These are phyloP conservation scores for Epinephelus awoara DNA, from an alignment of 2,797 vertebrate genomes.

Conservation along the genomic window DNA sequence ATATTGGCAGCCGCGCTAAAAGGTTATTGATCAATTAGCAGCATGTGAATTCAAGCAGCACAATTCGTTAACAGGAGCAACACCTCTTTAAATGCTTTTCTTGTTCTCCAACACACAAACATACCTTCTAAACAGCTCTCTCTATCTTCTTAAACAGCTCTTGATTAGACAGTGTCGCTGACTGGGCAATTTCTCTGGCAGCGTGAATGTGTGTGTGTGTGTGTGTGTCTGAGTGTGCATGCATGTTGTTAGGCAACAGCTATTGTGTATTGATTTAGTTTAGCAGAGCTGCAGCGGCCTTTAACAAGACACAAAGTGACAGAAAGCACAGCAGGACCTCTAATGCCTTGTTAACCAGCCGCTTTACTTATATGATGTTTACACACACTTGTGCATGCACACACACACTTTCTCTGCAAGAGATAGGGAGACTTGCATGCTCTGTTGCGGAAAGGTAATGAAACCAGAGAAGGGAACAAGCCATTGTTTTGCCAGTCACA, in stretches of 20 bases:
- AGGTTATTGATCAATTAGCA: slow-evolving; percentile 70
- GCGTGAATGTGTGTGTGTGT: slow-evolving; percentile 18
- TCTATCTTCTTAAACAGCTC: slow-evolving; percentile 67
- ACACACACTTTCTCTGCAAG: neutral
- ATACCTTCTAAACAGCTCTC: slow-evolving; percentile 49
- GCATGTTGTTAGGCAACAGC: slow-evolving; percentile 44
- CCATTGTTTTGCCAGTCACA: too few species aligned
- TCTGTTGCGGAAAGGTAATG: slow-evolving; percentile 9
- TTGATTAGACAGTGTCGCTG: slow-evolving; percentile 76
- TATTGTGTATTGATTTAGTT: slow-evolving; percentile 72
- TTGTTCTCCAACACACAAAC: slow-evolving; percentile 40
- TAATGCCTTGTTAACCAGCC: slow-evolving; percentile 70
- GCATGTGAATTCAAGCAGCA: slow-evolving; percentile 62
- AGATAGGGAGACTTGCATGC: neutral
- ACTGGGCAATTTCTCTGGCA: slow-evolving; percentile 57
- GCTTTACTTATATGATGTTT: slow-evolving; percentile 27
- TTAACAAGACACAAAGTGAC: slow-evolving; percentile 73
- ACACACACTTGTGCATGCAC: neutral
- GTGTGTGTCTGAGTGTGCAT: slow-evolving; percentile 32
- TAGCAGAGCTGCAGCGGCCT: slow-evolving; percentile 61
- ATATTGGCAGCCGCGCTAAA: slow-evolving; percentile 44
- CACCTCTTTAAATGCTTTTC: slow-evolving; percentile 65
- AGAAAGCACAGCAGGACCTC: slow-evolving; percentile 55
- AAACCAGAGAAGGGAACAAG: neutral
- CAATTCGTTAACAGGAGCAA: slow-evolving; percentile 59